Conservation (phyloP, 2,888 invertebrate species). For the Andrena bucephala region DNA sequence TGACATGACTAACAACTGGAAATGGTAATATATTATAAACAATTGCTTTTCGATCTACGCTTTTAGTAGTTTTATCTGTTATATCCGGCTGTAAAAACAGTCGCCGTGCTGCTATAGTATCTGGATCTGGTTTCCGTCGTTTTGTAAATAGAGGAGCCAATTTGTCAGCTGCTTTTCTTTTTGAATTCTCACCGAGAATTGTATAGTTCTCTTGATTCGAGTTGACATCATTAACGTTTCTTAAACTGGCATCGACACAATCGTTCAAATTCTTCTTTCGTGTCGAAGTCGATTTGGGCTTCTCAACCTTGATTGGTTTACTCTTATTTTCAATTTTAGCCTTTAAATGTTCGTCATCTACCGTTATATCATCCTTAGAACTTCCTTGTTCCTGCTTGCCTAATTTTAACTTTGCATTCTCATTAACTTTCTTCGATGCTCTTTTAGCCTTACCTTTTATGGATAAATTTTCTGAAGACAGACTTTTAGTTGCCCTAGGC, state of each 20-base stretch:
- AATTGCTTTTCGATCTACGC: constrained; percentile 85
- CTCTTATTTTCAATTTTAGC: constrained; percentile 2
- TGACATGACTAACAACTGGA: constrained; percentile 89
- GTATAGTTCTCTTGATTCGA: neutral
- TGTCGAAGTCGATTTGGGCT: neutral
- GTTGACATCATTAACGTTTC: neutral
- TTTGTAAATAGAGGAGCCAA: constrained; percentile 90
- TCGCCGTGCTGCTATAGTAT: constrained; percentile 88
- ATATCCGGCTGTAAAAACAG: constrained; percentile 91
- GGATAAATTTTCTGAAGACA: constrained; percentile 14
- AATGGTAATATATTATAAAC: constrained; percentile 83
- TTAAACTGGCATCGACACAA: neutral
- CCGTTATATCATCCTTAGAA: neutral
- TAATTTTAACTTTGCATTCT: constrained; percentile 1
- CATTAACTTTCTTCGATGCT: constrained; percentile 9
- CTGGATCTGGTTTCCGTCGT: constrained; percentile 86
- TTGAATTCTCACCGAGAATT: constrained; percentile 38
- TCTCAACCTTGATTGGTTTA: neutral
- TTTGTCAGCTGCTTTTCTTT: constrained; percentile 76
- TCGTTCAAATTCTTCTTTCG: neutral
- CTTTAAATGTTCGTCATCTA: constrained; percentile 1
- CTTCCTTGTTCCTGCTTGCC: neutral
- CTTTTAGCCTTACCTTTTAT: constrained; percentile 11
- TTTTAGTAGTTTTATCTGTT: constrained; percentile 88
- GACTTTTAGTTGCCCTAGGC: constrained; percentile 1